Evolutionary conservation across 2,888 invertebrate genomes (phyloP).

Genomic region (Ornithoptera priamus): DNA sequence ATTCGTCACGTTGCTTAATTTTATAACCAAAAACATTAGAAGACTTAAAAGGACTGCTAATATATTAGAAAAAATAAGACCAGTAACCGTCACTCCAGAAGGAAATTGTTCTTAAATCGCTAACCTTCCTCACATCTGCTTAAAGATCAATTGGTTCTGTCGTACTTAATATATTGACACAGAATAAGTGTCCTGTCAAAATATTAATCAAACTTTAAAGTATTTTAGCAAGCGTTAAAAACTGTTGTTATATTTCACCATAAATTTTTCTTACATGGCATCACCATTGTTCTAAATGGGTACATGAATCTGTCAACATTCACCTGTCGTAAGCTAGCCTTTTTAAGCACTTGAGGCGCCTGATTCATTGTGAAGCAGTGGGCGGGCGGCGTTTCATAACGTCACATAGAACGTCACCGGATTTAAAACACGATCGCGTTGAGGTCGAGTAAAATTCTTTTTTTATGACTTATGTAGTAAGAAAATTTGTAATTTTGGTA

Average conservation of each 20-base stretch:
- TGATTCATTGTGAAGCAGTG: constrained; percentile 43
- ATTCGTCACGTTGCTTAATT: no score
- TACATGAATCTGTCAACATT: constrained; percentile 33
- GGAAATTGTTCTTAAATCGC: no score
- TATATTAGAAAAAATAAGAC: no score
- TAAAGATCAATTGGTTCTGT: background rate
- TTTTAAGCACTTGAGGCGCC: constrained; percentile 37
- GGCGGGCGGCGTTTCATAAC: constrained; percentile 42
- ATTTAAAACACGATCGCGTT: constrained; percentile 30
- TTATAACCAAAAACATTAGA: no score
- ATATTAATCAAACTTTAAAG: background rate
- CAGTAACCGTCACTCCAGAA: no score
- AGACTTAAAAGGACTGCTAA: no score
- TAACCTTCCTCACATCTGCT: no score
- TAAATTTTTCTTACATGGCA: constrained; percentile 28
- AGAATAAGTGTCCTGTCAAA: background rate
- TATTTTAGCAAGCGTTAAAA: no score
- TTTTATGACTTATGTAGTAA: constrained; percentile 30
- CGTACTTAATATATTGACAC: background rate
- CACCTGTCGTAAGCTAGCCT: constrained; percentile 39
- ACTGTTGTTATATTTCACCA: background rate
- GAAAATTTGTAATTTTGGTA: background rate
- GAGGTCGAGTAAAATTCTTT: constrained; percentile 37
- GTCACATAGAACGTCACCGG: constrained; percentile 39
- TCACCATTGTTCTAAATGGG: constrained; percentile 25